These are phyloP conservation scores for Limnephilus marmoratus DNA, from an alignment of 2,888 invertebrate species.

Conservation along the genomic window DNA sequence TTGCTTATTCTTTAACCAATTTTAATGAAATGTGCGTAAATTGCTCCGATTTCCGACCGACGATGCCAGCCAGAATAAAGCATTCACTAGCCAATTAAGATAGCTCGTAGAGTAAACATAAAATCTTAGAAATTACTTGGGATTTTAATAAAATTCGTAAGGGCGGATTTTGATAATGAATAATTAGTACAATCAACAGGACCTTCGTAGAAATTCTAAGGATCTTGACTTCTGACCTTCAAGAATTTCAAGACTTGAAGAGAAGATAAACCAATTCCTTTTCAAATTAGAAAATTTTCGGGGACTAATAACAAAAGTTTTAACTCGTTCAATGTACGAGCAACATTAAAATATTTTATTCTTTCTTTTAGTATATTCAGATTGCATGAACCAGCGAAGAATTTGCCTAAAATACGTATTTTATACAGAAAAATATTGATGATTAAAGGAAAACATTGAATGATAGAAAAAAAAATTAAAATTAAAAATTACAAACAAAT, in stretches of 20 bases:
- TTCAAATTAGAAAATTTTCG: background rate
- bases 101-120: background rate
- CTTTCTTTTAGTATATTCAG: no score
- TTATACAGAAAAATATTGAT: no score
- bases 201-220: background rate
- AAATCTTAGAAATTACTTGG: background rate
- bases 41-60: background rate
- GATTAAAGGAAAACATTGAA: no score
- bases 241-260: background rate
- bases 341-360: no score
- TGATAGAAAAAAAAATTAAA: no score
- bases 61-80: background rate
- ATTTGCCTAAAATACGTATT: no score
- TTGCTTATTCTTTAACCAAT: background rate
- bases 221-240: background rate
- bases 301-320: background rate
- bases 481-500: no score
- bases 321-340: background rate
- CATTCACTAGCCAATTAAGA: background rate
- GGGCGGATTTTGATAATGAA: background rate
- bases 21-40: background rate
- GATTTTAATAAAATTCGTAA: background rate
- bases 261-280: background rate
- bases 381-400: no score
- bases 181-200: constrained; percentile 7